These are phyloP conservation scores for Cantharis flavilabris DNA, from an alignment of 2,888 invertebrate genomes.

Conservation along the genomic window DNA sequence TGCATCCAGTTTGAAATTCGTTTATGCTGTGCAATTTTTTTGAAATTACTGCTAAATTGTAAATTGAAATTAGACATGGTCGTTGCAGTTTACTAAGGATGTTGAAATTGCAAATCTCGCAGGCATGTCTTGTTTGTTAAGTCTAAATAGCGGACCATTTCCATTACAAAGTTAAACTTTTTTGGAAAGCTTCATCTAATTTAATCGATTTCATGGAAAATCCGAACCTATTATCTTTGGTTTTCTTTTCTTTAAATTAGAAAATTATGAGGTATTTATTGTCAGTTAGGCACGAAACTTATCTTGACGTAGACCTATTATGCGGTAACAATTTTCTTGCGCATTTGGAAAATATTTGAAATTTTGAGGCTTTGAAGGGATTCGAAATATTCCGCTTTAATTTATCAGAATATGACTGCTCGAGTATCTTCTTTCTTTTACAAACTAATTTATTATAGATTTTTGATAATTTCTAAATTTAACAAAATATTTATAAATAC, in stretches of 20 bases:
- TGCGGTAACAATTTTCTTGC: neutral
- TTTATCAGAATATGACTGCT: neutral
- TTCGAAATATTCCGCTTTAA: neutral
- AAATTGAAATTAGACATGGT: neutral
- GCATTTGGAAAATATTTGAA: neutral
- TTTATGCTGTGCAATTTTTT: neutral
- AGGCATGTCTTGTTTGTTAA: neutral
- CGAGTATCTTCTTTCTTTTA: neutral
- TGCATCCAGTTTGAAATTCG: neutral
- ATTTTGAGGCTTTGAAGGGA: neutral
- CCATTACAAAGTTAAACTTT: neutral
- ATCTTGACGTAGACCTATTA: neutral
- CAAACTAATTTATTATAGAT: neutral
- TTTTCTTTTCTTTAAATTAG: neutral
- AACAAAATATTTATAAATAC: neutral
- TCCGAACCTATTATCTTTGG: too few relatives aligned
- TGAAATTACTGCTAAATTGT: neutral
- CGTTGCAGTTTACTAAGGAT: neutral
- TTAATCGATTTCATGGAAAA: neutral
- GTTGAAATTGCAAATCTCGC: neutral
- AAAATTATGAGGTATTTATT: neutral
- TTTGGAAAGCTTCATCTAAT: neutral
- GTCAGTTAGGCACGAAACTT: neutral
- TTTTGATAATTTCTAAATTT: neutral
- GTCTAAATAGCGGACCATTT: neutral